Evolutionary conservation across 2,888 invertebrate genomes (phyloP), one percentile per base, ranked within the genome.

Genomic region (Blera fallax): DNA sequence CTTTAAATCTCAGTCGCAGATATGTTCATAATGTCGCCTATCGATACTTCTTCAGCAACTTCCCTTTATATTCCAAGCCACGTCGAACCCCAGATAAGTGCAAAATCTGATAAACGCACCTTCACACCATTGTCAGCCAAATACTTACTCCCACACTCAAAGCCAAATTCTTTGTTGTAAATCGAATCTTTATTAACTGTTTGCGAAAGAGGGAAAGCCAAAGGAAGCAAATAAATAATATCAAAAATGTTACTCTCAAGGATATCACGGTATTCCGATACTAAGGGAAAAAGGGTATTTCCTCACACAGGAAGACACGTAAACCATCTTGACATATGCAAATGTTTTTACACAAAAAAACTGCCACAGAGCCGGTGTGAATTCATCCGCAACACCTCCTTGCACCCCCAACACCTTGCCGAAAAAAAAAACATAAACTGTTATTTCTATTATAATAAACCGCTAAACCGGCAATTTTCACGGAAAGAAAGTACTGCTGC

Each of bases 371-470:
- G 60, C 29, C 52, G 34, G 73, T 69, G 73, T 50, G 73, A 64
- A 64, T 43, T 37, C 56, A 79, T 67, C 56, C 67, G 37, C 62
- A 64, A 54, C 74, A 74, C 58, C 74, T 77, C 29, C 37, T 32
- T 3, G 21, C 21, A 14, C n/a, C 40, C 24, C 69, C 48, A 11
- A 18, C 14, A 1, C 27, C 37, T 21, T 34, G 11, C n/a, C 7
- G 21, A 10, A 10, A 29, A 7, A 52, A 78, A 83, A 60, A 60
- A 73, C 88, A 88, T 89, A 89, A 89, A 89, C 89, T 89, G 89
- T 88, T 90, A 89, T 88, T 89, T 89, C 88, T 89, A 89, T 88
- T 91, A 90, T 90, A 90, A 89, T 90, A 90, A 90, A 91, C 88
- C 88, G 90, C 89, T 90, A 89, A 90, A 89, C 89, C 89, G 89